A percentile compares a stretch with the other conserved stretches of the same genome.
Evolutionary conservation across 1,140 invertebrate species (phyloP).

Genomic region (Colletes gigas): DNA sequence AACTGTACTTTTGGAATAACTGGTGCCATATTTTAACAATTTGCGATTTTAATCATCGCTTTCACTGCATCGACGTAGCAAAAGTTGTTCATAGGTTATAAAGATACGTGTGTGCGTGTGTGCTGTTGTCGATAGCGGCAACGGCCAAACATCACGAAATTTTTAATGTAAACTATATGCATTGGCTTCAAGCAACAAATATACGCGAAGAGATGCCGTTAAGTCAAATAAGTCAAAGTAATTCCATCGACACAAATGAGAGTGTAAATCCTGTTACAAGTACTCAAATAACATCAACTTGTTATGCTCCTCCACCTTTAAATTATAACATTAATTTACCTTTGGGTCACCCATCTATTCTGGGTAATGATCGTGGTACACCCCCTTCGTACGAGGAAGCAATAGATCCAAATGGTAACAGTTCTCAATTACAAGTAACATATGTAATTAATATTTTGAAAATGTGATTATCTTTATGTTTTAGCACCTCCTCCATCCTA

Average conservation of each 20-base stretch:
- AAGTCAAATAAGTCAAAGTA: slow-evolving; percentile 54
- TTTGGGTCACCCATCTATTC: slow-evolving; percentile 64
- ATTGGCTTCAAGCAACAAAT: slow-evolving; percentile 55
- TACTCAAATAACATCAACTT: slow-evolving; percentile 56
- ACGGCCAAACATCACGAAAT: slow-evolving; percentile 5
- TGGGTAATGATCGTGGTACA: slow-evolving; percentile 72
- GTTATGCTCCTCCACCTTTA: slow-evolving; percentile 71
- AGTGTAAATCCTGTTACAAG: slow-evolving; percentile 58
- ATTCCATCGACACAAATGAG: slow-evolving; percentile 36
- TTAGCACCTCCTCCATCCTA: slow-evolving; percentile 86
- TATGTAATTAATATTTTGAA: neutral
- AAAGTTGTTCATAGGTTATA: slow-evolving; percentile 34
- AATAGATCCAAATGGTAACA: slow-evolving; percentile 82
- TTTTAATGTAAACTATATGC: slow-evolving; percentile 56
- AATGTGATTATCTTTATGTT: slow-evolving; percentile 54
- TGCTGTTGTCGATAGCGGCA: slow-evolving; percentile 13
- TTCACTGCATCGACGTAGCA: neutral
- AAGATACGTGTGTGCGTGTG: slow-evolving; percentile 4
- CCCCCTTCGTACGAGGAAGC: slow-evolving; percentile 83
- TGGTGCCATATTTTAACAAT: neutral
- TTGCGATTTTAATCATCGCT: neutral
- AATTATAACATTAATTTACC: slow-evolving; percentile 73
- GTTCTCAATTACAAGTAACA: no score
- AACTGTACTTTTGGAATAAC: neutral
- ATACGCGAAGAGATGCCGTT: slow-evolving; percentile 61